Evolutionary conservation across 2,113 vertebrate genomes (phyloP).

Genomic region (Lepidothrix coronata): DNA sequence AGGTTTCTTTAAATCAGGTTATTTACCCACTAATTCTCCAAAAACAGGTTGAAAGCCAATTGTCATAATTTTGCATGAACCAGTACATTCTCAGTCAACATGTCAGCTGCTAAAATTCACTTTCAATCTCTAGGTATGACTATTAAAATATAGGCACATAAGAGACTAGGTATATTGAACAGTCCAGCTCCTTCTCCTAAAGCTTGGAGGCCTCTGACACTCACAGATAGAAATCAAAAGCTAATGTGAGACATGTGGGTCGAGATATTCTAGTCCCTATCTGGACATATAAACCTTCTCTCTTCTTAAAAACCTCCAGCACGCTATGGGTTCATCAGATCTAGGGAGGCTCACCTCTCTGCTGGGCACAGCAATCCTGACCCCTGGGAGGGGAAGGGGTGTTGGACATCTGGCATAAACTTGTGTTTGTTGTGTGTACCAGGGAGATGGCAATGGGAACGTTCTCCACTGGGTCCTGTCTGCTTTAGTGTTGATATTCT

Average conservation of each 20-base stretch:
- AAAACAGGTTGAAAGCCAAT: neutral
- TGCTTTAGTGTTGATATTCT: neutral
- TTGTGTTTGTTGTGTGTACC: fast-evolving
- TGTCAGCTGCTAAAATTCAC: neutral
- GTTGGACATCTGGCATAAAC: neutral
- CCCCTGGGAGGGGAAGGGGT: neutral
- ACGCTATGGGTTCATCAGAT: neutral
- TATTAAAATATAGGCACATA: neutral
- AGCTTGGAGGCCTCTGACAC: neutral
- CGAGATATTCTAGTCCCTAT: neutral
- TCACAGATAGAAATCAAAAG: neutral
- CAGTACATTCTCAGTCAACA: neutral
- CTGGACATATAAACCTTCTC: neutral
- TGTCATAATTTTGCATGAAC: neutral
- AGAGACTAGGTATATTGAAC: neutral
- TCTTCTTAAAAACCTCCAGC: neutral
- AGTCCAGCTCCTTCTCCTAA: neutral
- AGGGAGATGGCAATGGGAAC: neutral
- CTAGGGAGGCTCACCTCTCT: neutral
- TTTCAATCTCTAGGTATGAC: neutral
- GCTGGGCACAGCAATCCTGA: neutral
- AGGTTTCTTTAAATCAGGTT: conserved; percentile 30
- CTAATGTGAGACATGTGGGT: fast-evolving
- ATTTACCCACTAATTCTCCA: conserved; percentile 19
- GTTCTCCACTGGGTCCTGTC: neutral